These are phyloP conservation scores for Eolophus roseicapilla DNA, from an alignment of 2,113 vertebrate species.

Conservation along the genomic window DNA sequence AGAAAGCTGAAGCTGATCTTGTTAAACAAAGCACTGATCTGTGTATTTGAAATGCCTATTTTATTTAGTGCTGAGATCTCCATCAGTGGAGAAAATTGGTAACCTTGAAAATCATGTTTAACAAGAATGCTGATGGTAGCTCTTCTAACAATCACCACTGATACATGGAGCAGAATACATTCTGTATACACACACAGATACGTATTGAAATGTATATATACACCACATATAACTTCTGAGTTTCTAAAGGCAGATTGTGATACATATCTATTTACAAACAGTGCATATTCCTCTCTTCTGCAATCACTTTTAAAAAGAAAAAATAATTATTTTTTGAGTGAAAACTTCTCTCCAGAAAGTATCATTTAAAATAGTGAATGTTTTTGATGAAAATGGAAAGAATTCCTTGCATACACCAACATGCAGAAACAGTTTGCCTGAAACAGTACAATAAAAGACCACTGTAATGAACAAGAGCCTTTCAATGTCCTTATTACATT, in stretches of 20 bases:
- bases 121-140: background rate
- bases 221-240: background rate
- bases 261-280: background rate
- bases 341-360: background rate
- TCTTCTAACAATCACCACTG: background rate
- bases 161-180: fast-evolving
- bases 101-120: background rate
- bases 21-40: background rate
- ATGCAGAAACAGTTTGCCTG: background rate
- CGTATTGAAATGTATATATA: background rate
- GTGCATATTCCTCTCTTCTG: background rate
- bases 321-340: background rate
- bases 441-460: background rate
- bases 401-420: background rate
- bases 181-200: background rate
- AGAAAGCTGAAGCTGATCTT: background rate
- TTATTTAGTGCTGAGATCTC: background rate
- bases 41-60: background rate
- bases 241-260: background rate
- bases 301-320: background rate
- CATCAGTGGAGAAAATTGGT: background rate
- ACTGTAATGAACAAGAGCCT: background rate
- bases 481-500: background rate
- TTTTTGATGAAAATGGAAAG: background rate
- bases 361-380: background rate